Percentiles rank a stretch among this genome's conserved stretches.
Conservation (phyloP, 2,888 invertebrate genomes). For the Eurytoma adleriae region DNA sequence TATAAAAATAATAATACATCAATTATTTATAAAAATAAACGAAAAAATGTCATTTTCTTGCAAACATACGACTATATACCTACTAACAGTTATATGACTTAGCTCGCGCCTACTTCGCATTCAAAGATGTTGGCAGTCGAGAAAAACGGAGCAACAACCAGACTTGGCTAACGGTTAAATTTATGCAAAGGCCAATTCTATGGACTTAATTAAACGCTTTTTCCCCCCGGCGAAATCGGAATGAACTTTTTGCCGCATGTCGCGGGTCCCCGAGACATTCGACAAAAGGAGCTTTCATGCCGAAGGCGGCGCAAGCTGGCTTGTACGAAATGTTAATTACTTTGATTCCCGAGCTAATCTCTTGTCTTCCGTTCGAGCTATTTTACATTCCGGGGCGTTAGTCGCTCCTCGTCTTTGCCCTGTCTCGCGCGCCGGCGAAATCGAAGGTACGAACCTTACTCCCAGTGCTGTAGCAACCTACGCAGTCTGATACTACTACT, state of each 20-base stretch:
- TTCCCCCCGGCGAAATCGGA: conserved; percentile 9
- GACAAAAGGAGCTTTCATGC: conserved; percentile 50
- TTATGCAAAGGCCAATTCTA: conserved; percentile 42
- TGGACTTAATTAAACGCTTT: conserved; percentile 53
- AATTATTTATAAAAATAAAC: too few relatives aligned
- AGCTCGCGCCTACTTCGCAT: too few relatives aligned
- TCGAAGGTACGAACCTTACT: conserved; percentile 43
- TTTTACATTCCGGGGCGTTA: conserved; percentile 59
- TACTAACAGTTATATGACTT: too few relatives aligned
- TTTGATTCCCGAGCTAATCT: conserved; percentile 60
- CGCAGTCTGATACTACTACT: too few relatives aligned
- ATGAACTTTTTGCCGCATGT: conserved; percentile 22
- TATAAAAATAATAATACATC: too few relatives aligned
- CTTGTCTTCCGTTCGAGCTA: conserved; percentile 59
- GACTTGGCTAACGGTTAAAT: conserved; percentile 17
- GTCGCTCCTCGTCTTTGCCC: conserved; percentile 41
- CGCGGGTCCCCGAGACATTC: conserved; percentile 47
- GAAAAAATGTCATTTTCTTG: too few relatives aligned
- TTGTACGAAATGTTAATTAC: conserved; percentile 62
- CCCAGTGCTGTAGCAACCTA: conserved; percentile 6
- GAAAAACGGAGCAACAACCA: neutral
- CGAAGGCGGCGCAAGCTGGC: neutral
- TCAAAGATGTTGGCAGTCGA: too few relatives aligned
- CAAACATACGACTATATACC: too few relatives aligned
- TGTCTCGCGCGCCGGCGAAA: conserved; percentile 33